Percentiles rank a stretch among this genome's conserved stretches.
phyloP scores from a whole-genome alignment of 1,140 invertebrate genomes.

The Campoletis sonorensis region DNA sequence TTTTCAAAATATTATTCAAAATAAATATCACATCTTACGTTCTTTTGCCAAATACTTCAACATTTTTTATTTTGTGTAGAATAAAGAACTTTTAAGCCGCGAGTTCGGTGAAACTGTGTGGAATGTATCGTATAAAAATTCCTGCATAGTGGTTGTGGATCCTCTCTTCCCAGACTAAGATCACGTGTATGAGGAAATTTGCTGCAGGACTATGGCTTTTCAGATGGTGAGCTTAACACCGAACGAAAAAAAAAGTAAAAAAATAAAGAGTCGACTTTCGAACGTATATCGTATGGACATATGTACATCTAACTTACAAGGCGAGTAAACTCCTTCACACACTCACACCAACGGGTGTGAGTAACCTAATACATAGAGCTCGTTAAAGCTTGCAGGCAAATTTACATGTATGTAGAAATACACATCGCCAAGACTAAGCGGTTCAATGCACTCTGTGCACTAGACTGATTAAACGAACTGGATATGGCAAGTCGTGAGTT shows the following conservation, averaged over 20 bases:
- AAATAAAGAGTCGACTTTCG: not conserved
- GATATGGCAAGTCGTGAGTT: slow-evolving; percentile 1
- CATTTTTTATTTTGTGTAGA: too few species aligned
- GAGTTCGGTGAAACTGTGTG: too few species aligned
- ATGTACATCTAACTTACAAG: slow-evolving; percentile 11
- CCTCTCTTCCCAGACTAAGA: not conserved
- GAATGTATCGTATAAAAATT: not conserved
- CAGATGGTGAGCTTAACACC: not conserved
- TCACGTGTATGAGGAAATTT: slow-evolving; percentile 6
- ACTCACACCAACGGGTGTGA: not conserved
- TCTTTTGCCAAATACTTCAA: too few species aligned
- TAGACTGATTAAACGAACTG: slow-evolving; percentile 15
- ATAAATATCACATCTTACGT: too few species aligned
- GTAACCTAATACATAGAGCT: slow-evolving; percentile 5
- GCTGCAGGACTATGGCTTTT: not conserved
- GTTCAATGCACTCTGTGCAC: slow-evolving; percentile 11
- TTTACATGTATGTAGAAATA: not conserved
- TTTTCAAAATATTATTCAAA: too few species aligned
- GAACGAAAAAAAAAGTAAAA: not conserved
- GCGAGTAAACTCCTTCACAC: slow-evolving; percentile 1
- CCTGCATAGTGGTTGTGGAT: not conserved
- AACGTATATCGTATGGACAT: slow-evolving; percentile 6
- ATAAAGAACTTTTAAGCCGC: too few species aligned
- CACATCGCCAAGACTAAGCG: not conserved
- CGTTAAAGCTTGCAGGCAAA: slow-evolving; percentile 15